phyloP scores from a whole-genome alignment of 2,888 invertebrate genomes.

The Selenia dentaria region DNA sequence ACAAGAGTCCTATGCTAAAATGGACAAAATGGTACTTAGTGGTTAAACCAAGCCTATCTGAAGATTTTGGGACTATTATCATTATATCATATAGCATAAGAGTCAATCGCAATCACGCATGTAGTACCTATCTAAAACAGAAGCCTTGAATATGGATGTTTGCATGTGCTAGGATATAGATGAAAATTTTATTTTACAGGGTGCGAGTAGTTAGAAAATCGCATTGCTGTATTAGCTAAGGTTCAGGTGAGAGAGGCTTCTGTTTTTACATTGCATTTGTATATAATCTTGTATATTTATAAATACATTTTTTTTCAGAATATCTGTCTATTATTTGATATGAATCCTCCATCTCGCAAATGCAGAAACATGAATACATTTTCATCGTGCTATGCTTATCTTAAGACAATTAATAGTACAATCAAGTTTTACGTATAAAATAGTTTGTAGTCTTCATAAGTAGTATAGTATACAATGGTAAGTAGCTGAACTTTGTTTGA shows the following conservation, averaged over 20 bases:
- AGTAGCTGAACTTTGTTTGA: no score
- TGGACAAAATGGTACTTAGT: no score
- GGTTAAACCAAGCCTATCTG: no score
- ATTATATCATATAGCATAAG: constrained; percentile 7
- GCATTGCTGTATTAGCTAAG: constrained; percentile 74
- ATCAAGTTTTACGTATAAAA: no score
- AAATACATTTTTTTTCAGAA: constrained; percentile 49
- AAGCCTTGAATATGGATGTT: constrained; percentile 43
- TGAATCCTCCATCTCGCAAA: background rate
- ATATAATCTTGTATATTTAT: constrained; percentile 33
- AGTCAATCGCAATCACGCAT: constrained; percentile 1
- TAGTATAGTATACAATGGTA: no score
- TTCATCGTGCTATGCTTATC: constrained; percentile 5
- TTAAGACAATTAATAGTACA: no score
- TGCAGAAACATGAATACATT: no score
- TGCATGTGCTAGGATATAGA: constrained; percentile 25
- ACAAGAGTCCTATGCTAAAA: no score
- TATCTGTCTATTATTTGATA: constrained; percentile 49
- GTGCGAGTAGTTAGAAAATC: constrained; percentile 75
- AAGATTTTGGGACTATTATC: no score
- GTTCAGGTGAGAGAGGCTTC: constrained; percentile 68
- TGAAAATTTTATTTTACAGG: constrained; percentile 61
- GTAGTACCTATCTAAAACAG: constrained; percentile 45
- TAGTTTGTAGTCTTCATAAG: no score
- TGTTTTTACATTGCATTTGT: constrained; percentile 58